Base-by-base conservation (phyloP, 2,888 invertebrate species). In the Embidobia sp. region DNA sequence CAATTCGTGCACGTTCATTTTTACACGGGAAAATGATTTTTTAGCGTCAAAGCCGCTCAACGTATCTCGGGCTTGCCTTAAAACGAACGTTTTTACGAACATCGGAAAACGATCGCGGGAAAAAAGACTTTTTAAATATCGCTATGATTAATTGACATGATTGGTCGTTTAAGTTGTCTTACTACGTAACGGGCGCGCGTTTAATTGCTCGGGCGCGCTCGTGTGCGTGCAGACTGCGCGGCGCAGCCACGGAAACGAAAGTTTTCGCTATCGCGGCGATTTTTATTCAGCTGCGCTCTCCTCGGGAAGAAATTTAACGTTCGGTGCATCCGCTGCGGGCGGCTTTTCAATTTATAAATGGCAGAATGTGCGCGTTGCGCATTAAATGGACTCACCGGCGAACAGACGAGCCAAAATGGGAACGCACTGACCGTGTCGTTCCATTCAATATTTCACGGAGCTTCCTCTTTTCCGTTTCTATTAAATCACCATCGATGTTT, bases 311-410 rank as follows among this genome's bases (percentile, higher is more conserved):
- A 77, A 77, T 74, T 63, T 73, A 73, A 69, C 69, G 69, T 77
- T 64, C 64, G 74, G 59, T 59, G 69, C 64, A 78, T 64, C 74
- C 69, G 74, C 53, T 75, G 66, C 69, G 69, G 70, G 46, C 53
- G 48, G 74, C 74, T 74, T 74, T 78, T 78, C 78, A 78, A 78
- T 77, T 74, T 70, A 78, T 78, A 74, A 74, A 77, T 63, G 67
- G 72, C 53, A 61, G 63, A 77, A 70, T 70, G 74, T 74, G 69
- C 61, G 70, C 78, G 66, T 69, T 74, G 74, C 70, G 74, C 78
- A 74, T 78, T 78, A 74, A 78, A 69, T 74, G 61, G 74, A 73
- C 63, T 70, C 64, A 37, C 29, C 37, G 55, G 42, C 29, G 63
- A 66, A 35, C 53, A 57, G 74, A 74, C 51, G 44, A 64, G 64